A percentile compares a stretch with the other conserved stretches of the same genome.
Evolutionary conservation across 2,888 invertebrate genomes (phyloP).

Genomic region (Podotricha telesiphe): DNA sequence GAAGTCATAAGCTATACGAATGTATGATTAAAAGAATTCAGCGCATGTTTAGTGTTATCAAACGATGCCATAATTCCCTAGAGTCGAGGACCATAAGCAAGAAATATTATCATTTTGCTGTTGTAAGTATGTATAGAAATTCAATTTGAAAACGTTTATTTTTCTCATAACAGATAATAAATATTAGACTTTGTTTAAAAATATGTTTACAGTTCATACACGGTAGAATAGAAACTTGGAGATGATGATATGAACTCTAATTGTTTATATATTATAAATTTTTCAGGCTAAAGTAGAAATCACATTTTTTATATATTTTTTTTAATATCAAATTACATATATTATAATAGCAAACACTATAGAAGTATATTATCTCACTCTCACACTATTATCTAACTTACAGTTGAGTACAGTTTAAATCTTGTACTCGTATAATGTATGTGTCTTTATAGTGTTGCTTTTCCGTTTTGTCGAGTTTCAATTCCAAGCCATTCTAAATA

Average conservation of each 20-base stretch:
- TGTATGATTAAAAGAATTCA: not conserved
- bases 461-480: too few relatives aligned
- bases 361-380: too few relatives aligned
- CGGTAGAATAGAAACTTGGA: not conserved
- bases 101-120: not conserved
- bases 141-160: not conserved
- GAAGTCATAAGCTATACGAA: not conserved
- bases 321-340: too few relatives aligned
- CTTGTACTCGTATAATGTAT: too few relatives aligned
- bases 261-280: not conserved
- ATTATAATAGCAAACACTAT: too few relatives aligned
- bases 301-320: too few relatives aligned
- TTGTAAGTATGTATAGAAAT: not conserved
- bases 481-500: too few relatives aligned
- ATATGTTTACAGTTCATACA: not conserved
- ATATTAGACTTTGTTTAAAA: not conserved
- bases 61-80: conserved; percentile 44
- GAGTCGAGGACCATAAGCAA: conserved; percentile 13
- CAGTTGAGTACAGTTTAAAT: too few relatives aligned
- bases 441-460: too few relatives aligned
- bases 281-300: too few relatives aligned
- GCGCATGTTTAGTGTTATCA: conserved; percentile 57
- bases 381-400: too few relatives aligned
- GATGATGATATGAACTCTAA: not conserved
- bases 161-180: not conserved